Conservation (phyloP, 1,140 invertebrate species). For the Drosophila auraria region DNA sequence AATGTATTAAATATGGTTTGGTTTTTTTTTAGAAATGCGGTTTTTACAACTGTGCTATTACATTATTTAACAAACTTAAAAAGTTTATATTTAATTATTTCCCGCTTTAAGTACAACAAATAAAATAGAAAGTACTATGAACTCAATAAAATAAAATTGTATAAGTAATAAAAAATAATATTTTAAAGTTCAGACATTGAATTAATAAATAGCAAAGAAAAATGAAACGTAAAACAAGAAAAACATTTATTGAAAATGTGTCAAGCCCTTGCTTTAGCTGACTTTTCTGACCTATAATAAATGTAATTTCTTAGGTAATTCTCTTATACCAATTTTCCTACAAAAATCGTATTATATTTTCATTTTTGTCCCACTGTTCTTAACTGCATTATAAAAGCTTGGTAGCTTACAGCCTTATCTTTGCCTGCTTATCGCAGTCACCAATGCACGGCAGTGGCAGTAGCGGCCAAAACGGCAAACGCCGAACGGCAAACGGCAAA, state of each 20-base stretch:
- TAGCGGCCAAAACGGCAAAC: slow-evolving; percentile 40
- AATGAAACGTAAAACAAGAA: not conserved
- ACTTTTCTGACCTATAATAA: not conserved
- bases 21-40: too few species aligned
- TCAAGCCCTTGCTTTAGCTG: not conserved
- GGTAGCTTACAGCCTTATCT: slow-evolving; percentile 55
- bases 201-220: too few species aligned
- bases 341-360: not conserved
- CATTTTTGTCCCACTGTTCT: slow-evolving; percentile 18
- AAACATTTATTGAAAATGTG: not conserved
- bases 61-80: too few species aligned
- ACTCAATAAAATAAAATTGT: too few species aligned
- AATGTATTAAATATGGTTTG: too few species aligned
- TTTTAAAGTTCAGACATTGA: too few species aligned
- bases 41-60: too few species aligned
- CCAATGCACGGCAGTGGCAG: slow-evolving; percentile 37
- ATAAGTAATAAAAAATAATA: too few species aligned
- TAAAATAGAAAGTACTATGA: too few species aligned
- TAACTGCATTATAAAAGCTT: slow-evolving; percentile 45
- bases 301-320: not conserved
- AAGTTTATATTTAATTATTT: not conserved
- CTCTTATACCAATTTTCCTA: too few species aligned
- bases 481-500: slow-evolving; percentile 55
- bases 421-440: slow-evolving; percentile 65
- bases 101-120: too few species aligned